Conservation (phyloP, 2,113 vertebrate species). For the Todiramphus saurophagus region DNA sequence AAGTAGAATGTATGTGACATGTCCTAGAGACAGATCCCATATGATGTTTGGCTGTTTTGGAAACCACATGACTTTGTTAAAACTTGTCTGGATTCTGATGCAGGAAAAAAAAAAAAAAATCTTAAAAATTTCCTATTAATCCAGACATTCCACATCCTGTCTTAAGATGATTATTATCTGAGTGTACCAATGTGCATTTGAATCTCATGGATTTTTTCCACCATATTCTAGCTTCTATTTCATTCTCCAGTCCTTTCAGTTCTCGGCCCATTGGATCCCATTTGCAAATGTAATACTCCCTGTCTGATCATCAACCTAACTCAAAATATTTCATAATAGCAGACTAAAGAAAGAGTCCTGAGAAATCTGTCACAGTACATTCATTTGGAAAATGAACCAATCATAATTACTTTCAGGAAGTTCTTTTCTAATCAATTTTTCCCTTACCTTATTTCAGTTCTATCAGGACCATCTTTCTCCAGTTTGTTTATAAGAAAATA, state of each 20-base stretch:
- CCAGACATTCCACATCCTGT: background rate
- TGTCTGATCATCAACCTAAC: background rate
- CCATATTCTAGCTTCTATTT: background rate
- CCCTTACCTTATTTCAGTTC: background rate
- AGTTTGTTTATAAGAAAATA: background rate
- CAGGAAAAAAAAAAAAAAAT: background rate
- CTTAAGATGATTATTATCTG: background rate
- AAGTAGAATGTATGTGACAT: background rate
- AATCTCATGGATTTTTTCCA: background rate
- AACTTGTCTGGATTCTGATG: background rate
- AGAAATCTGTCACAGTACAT: background rate
- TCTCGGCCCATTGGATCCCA: background rate
- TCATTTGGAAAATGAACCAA: background rate
- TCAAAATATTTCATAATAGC: background rate
- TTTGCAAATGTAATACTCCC: background rate
- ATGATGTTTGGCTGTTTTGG: background rate
- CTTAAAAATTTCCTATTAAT: background rate
- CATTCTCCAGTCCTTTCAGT: background rate
- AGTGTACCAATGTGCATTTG: background rate
- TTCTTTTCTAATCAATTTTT: background rate
- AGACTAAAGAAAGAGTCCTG: background rate
- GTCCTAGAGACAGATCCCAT: background rate
- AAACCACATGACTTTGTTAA: background rate
- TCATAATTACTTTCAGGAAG: background rate
- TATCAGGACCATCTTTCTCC: background rate